phyloP scores from a whole-genome alignment of 2,113 vertebrate genomes.

The Aepyceros melampus region DNA sequence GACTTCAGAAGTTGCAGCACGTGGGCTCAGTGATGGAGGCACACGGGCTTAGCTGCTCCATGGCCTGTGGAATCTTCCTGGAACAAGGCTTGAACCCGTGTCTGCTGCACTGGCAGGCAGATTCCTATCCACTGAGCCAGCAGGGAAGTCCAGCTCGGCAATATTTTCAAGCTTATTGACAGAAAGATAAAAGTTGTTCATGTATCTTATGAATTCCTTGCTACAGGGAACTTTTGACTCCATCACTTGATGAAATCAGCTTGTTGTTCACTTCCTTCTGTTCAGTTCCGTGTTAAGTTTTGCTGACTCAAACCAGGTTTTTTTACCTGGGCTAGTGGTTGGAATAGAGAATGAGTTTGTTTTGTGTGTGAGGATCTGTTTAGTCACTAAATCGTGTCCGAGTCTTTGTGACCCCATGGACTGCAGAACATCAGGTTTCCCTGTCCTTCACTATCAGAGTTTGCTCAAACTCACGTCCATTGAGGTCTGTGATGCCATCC shows the following conservation, averaged over 20 bases:
- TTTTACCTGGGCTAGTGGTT: neutral
- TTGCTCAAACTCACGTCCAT: neutral
- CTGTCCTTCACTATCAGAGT: neutral
- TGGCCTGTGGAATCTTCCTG: neutral
- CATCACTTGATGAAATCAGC: neutral
- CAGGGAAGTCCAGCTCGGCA: neutral
- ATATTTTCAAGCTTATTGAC: neutral
- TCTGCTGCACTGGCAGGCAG: neutral
- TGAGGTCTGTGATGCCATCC: neutral
- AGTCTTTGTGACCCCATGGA: neutral
- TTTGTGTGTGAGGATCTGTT: neutral
- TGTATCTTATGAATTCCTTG: neutral
- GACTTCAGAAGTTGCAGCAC: neutral
- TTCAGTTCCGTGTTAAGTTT: neutral
- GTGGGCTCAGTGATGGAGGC: neutral
- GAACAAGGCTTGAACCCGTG: neutral
- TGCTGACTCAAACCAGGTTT: neutral
- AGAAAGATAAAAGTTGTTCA: neutral
- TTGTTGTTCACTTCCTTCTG: neutral
- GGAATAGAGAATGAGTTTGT: neutral
- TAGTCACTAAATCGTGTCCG: neutral
- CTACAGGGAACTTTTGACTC: neutral
- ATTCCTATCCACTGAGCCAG: neutral
- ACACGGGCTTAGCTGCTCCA: neutral
- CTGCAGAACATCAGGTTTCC: neutral